phyloP scores from a whole-genome alignment of 2,797 vertebrate genomes.

The Percopsis omiscomaycus region DNA sequence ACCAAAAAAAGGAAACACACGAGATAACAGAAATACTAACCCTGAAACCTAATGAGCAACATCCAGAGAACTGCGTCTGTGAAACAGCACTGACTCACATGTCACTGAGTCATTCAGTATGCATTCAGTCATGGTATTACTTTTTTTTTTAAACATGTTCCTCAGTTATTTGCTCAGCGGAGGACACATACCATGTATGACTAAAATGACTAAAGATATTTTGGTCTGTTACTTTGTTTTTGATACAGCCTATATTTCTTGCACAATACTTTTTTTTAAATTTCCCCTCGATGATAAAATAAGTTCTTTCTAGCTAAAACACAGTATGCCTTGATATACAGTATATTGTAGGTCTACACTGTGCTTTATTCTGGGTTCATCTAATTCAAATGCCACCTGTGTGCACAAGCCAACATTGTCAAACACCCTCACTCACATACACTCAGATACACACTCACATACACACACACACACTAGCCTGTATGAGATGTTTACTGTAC shows the following conservation, averaged over 20 bases:
- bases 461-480: constrained; percentile 29
- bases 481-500: constrained; percentile 68
- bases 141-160: constrained; percentile 24
- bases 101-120: constrained; percentile 52
- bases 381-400: too few species aligned
- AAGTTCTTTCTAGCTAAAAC: too few species aligned
- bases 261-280: too few species aligned
- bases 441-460: constrained; percentile 3
- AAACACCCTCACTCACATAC: not conserved
- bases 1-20: constrained; percentile 41
- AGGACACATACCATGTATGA: not conserved
- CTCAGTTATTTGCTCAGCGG: constrained; percentile 3
- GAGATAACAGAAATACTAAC: constrained; percentile 55
- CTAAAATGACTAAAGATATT: constrained; percentile 2
- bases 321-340: too few species aligned
- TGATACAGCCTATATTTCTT: too few species aligned
- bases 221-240: too few species aligned
- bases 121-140: constrained; percentile 12
- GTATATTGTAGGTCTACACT: too few species aligned
- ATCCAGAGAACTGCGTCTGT: constrained; percentile 46
- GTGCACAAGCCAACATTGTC: constrained; percentile 6
- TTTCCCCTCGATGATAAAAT: too few species aligned
- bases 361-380: too few species aligned
- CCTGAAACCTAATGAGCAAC: constrained; percentile 49
- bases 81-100: constrained; percentile 22